Conservation (phyloP, 92 coral and sea anemone genomes). For the Diadumene lineata region DNA sequence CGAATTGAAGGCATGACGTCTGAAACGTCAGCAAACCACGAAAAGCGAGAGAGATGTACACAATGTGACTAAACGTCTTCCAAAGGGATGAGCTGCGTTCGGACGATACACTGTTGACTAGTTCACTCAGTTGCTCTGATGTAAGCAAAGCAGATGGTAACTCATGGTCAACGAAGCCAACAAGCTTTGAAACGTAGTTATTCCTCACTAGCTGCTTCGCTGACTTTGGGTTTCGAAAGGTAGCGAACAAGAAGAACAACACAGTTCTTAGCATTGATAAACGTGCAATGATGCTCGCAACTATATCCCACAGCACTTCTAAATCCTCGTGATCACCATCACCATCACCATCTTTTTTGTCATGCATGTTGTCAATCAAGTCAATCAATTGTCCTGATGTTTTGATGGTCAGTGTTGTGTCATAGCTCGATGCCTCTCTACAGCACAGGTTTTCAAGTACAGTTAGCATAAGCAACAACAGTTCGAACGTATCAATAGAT, state of each 20-base stretch:
- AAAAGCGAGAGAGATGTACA: slow-evolving; percentile 44
- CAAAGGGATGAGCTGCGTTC: slow-evolving; percentile 28
- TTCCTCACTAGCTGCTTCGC: slow-evolving; percentile 66
- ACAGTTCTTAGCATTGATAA: slow-evolving; percentile 53
- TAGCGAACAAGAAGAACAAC: slow-evolving; percentile 49
- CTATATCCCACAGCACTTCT: slow-evolving; percentile 59
- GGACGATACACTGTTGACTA: slow-evolving; percentile 16
- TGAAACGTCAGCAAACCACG: slow-evolving; percentile 61
- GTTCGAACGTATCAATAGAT: slow-evolving; percentile 51
- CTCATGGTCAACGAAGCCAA: slow-evolving; percentile 39
- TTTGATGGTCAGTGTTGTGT: slow-evolving; percentile 46
- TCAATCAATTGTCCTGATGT: slow-evolving; percentile 66
- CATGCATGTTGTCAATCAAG: slow-evolving; percentile 35
- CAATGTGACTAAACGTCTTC: slow-evolving; percentile 51
- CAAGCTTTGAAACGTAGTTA: slow-evolving; percentile 47
- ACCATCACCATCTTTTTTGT: slow-evolving; percentile 2
- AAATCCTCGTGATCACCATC: slow-evolving; percentile 20
- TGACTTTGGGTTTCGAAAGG: slow-evolving; percentile 60
- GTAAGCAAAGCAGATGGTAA: slow-evolving; percentile 18
- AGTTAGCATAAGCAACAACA: slow-evolving; percentile 59
- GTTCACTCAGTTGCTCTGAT: slow-evolving; percentile 31
- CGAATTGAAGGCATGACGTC: slow-evolving; percentile 62
- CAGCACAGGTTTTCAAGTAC: slow-evolving; percentile 71
- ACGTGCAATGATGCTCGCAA: slow-evolving; percentile 49
- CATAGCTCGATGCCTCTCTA: slow-evolving; percentile 42